Percentiles rank a stretch among this genome's conserved stretches.
Evolutionary conservation across 2,888 invertebrate genomes (phyloP).

Genomic region (Ochlodes sylvanus): DNA sequence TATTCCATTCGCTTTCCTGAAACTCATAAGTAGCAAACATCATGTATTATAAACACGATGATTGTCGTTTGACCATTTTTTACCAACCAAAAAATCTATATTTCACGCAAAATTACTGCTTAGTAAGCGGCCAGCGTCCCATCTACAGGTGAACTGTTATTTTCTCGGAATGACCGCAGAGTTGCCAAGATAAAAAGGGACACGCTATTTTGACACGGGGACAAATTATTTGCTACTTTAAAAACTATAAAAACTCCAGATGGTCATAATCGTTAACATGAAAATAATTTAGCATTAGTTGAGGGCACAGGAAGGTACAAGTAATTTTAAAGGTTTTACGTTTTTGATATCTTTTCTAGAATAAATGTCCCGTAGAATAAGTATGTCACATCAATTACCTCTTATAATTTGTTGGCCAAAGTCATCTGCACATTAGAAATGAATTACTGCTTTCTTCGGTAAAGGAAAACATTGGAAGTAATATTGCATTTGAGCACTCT

Average conservation of each 20-base stretch:
- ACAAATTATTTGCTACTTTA: constrained; percentile 53
- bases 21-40: not conserved
- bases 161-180: constrained; percentile 54
- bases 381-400: too few relatives aligned
- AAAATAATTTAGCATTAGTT: not conserved
- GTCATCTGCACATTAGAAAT: too few relatives aligned
- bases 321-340: too few relatives aligned
- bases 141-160: constrained; percentile 44
- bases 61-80: not conserved
- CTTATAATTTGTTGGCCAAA: too few relatives aligned
- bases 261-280: constrained; percentile 32
- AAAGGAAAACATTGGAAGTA: too few relatives aligned
- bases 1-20: not conserved
- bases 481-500: too few relatives aligned
- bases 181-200: constrained; percentile 57
- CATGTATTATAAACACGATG: not conserved
- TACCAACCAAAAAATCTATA: constrained; percentile 38
- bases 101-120: constrained; percentile 63
- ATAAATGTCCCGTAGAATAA: too few relatives aligned
- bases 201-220: constrained; percentile 47
- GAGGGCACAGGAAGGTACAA: too few relatives aligned
- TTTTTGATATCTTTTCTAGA: too few relatives aligned
- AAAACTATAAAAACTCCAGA: constrained; percentile 42
- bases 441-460: too few relatives aligned
- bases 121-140: constrained; percentile 43